phyloP scores from a whole-genome alignment of 2,797 vertebrate species.

The Microhierax caerulescens region DNA sequence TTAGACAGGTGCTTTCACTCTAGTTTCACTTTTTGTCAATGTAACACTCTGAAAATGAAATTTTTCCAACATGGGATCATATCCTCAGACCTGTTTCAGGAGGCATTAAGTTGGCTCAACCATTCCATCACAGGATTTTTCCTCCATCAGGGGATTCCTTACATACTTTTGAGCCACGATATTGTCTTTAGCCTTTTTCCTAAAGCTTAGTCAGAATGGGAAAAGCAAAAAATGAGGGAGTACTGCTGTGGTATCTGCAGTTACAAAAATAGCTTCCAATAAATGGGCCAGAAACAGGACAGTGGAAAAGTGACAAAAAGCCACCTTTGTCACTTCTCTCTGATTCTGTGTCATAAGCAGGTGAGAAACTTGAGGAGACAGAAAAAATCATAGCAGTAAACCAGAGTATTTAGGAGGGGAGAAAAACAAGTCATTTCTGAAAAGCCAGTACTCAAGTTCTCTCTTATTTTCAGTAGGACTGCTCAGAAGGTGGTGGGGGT shows the following conservation, averaged over 20 bases:
- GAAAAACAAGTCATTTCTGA: constrained; percentile 21
- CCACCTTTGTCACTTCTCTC: not conserved
- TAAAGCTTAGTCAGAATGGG: not conserved
- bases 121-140: not conserved
- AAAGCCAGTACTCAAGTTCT: not conserved
- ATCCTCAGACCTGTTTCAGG: not conserved
- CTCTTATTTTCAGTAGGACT: not conserved
- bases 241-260: not conserved
- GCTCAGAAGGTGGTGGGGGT: not conserved
- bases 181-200: not conserved
- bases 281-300: not conserved
- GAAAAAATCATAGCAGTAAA: not conserved
- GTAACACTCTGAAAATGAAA: not conserved
- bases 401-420: not conserved
- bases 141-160: not conserved
- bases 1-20: not conserved
- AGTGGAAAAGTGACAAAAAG: not conserved
- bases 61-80: not conserved
- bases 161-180: not conserved
- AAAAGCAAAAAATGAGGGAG: not conserved
- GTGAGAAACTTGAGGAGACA: not conserved
- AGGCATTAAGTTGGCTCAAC: not conserved
- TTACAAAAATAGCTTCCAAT: not conserved
- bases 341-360: not conserved
- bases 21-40: constrained; percentile 25